Conservation (phyloP, 1,140 invertebrate genomes). For the Spodoptera frugiperda region DNA sequence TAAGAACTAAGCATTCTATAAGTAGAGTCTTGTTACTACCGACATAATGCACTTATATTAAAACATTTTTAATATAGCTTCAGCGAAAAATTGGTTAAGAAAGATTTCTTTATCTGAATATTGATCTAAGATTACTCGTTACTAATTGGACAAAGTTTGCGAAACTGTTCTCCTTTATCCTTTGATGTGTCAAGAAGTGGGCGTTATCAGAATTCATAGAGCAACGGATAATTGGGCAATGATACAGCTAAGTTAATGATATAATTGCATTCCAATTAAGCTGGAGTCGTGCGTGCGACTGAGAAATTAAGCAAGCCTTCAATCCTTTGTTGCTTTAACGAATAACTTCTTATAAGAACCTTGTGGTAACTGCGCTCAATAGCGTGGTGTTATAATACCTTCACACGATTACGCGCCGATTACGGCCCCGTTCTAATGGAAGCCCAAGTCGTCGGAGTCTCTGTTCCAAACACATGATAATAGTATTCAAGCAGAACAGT, state of each 20-base stretch:
- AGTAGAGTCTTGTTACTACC: no score
- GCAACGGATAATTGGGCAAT: slow-evolving; percentile 52
- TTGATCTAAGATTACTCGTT: not conserved
- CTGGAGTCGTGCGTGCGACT: slow-evolving; percentile 73
- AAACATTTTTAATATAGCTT: no score
- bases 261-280: slow-evolving; percentile 71
- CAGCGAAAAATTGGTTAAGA: not conserved
- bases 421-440: slow-evolving; percentile 61
- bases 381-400: slow-evolving; percentile 74
- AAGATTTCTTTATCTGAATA: not conserved
- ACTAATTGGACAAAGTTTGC: slow-evolving; percentile 9
- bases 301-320: slow-evolving; percentile 80
- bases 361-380: slow-evolving; percentile 74
- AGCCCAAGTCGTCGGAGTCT: slow-evolving; percentile 42
- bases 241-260: slow-evolving; percentile 60
- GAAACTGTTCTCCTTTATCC: slow-evolving; percentile 5
- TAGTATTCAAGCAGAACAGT: slow-evolving; percentile 40
- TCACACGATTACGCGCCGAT: slow-evolving; percentile 71
- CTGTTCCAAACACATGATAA: slow-evolving; percentile 35
- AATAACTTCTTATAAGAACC: slow-evolving; percentile 79
- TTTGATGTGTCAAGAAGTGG: slow-evolving; percentile 29
- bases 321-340: slow-evolving; percentile 79
- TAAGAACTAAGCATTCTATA: no score
- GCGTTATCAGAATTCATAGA: slow-evolving; percentile 13
- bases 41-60: no score